phyloP scores from a whole-genome alignment of 2,113 vertebrate species.

The Rhinichthys klamathensis region DNA sequence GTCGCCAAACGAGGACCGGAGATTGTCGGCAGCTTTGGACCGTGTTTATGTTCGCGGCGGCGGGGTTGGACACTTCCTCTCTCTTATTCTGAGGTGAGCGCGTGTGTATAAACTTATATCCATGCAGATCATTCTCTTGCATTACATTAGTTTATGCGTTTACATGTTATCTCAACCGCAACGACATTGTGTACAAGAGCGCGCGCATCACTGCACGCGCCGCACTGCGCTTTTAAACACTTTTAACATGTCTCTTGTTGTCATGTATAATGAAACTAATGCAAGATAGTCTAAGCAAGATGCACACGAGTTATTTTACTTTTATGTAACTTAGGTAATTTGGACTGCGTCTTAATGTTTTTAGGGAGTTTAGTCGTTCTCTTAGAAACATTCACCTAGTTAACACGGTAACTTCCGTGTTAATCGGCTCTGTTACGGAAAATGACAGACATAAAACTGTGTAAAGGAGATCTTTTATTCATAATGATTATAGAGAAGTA shows the following conservation, averaged over 20 bases:
- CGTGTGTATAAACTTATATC: not conserved
- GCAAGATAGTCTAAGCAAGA: not conserved
- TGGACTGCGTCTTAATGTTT: not conserved
- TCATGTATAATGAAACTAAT: not conserved
- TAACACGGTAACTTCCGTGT: not conserved
- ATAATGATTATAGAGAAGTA: not conserved
- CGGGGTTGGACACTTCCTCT: slow-evolving; percentile 17
- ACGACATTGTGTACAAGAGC: not conserved
- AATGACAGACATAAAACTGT: not conserved
- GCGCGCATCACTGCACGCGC: not conserved
- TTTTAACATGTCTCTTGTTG: not conserved
- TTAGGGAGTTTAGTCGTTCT: not conserved
- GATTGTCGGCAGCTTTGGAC: not conserved
- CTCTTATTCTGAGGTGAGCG: slow-evolving; percentile 10
- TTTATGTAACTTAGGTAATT: not conserved
- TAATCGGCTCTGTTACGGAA: not conserved
- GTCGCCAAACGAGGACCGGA: not conserved
- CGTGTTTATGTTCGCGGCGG: slow-evolving; percentile 8
- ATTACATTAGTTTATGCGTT: not conserved
- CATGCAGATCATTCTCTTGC: not conserved
- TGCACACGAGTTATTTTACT: not conserved
- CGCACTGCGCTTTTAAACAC: slow-evolving; percentile 12
- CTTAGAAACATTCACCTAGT: not conserved
- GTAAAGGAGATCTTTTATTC: not conserved
- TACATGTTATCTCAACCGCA: not conserved